Evolutionary conservation across 2,888 invertebrate species (phyloP).

Genomic region (Aphidoletes aphidimyza): DNA sequence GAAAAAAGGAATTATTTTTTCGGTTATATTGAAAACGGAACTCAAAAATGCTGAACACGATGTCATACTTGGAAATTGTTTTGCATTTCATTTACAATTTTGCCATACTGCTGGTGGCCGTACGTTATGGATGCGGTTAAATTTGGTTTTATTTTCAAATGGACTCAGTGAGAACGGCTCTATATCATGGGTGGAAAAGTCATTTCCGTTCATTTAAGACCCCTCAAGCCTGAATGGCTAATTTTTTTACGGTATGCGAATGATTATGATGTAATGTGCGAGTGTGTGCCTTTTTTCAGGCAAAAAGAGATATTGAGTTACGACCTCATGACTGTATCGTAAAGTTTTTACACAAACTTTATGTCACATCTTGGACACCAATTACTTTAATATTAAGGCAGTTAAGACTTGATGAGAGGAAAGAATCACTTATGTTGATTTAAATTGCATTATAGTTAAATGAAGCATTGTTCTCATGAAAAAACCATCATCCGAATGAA

Average conservation of each 20-base stretch:
- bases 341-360: background rate
- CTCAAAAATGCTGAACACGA: too few species aligned
- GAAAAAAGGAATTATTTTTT: too few species aligned
- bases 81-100: background rate
- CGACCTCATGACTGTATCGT: background rate
- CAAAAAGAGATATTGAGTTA: background rate
- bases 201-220: background rate
- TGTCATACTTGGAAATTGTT: background rate
- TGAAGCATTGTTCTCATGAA: background rate
- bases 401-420: background rate
- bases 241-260: background rate
- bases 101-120: background rate
- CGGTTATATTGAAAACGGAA: too few species aligned
- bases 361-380: conserved; percentile 11
- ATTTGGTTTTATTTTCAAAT: too few species aligned
- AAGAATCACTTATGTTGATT: background rate
- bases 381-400: background rate
- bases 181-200: background rate
- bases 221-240: background rate
- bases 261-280: background rate
- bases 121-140: background rate
- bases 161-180: background rate
- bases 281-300: background rate
- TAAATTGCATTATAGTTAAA: background rate
- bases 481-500: background rate